Evolutionary conservation across 2,888 invertebrate genomes (phyloP).

Genomic region (Desoria tigrina): DNA sequence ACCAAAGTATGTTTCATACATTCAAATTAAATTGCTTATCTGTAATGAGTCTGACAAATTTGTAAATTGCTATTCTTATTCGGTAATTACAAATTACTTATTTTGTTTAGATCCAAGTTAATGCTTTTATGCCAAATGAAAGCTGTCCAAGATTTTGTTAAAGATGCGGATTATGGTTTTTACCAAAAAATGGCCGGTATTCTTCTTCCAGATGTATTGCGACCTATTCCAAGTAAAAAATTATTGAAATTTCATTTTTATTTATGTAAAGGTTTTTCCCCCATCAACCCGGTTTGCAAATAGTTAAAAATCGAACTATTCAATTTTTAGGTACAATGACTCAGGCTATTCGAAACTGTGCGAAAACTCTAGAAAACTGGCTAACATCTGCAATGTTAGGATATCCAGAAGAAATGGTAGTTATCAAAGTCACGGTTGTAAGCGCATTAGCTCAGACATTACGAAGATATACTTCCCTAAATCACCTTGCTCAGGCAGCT

Average conservation of each 20-base stretch:
- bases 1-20: constrained; percentile 65
- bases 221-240: constrained; percentile 82
- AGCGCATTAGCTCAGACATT: constrained; percentile 92
- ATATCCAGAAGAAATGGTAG: constrained; percentile 63
- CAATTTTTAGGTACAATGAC: constrained; percentile 74
- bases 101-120: constrained; percentile 66
- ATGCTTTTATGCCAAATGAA: constrained; percentile 69
- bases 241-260: neutral
- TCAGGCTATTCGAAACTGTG: constrained; percentile 88
- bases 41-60: too few relatives aligned
- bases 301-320: too few relatives aligned
- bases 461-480: constrained; percentile 92
- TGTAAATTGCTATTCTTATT: too few relatives aligned
- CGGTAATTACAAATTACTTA: too few relatives aligned
- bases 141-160: constrained; percentile 76
- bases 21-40: constrained; percentile 71
- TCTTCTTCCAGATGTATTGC: constrained; percentile 91
- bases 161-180: constrained; percentile 83
- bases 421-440: constrained; percentile 68
- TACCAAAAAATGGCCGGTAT: constrained; percentile 96
- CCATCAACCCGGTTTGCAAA: neutral
- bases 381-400: constrained; percentile 77
- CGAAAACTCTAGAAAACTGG: constrained; percentile 89
- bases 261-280: neutral
- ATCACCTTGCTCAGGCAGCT: constrained; percentile 94